Evolutionary conservation across 2,888 invertebrate genomes (phyloP), one percentile per base, ranked within the genome.

Genomic region (Lepidonotus clava): DNA sequence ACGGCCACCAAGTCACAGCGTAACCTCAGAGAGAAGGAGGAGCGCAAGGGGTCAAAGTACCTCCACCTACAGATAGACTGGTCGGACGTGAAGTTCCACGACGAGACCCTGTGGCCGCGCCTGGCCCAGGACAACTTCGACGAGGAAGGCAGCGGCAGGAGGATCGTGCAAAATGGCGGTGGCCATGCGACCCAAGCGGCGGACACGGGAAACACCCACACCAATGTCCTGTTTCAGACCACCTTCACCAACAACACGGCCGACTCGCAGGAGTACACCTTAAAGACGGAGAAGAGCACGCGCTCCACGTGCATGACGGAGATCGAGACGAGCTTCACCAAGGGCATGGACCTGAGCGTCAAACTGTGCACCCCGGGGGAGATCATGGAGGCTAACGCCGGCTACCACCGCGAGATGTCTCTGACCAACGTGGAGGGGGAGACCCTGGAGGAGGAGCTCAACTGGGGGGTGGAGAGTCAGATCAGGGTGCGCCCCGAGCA

Each of bases 341-440:
- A 92, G 86, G 94, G 94, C 38, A 89, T 92, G 36, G 94, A 94
- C 87, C 92, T 93, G 61, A 91, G 93, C 85, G 87, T 94, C 76
- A 92, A 91, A 36, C 90, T 94, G 86, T 93, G 93, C 89, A 92
- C 93, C 38, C 94, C 94, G 5, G 92, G 94, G 66, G 94, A 94
- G 89, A 92, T 94, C 53, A 90, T 94, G 8, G 94, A 94, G 90
- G 88, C 93, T 83, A 93, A 93, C 87, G 93, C 93, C 38, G 93
- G 93, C 0, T 94, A 94, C 90, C 92, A 92, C 77, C 91, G 93
- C 86, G 94, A 94, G 88, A 91, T 92, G 88, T 91, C 92, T 66
- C 91, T 94, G 89, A 93, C 92, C 87, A 92, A 92, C 53, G 90
- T 92, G 38, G 91, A 90, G 51, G 94, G 94, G 67, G 93, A 94